Conservation (phyloP, 2,113 vertebrate genomes). For the Verasper variegatus region DNA sequence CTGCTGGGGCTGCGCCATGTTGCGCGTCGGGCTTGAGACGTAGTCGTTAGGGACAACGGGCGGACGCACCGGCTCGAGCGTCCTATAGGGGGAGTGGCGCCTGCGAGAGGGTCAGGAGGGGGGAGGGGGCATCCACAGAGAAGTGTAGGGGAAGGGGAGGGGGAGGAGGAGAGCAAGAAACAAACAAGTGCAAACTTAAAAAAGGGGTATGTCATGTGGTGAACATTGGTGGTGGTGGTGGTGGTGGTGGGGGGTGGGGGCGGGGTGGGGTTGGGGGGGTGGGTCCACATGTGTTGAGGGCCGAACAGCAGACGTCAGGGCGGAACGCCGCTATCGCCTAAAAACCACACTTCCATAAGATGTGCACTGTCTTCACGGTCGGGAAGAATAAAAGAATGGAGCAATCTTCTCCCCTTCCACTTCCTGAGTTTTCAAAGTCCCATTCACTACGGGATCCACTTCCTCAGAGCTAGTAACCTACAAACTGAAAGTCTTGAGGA, state of each 20-base stretch:
- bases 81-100: slow-evolving; percentile 99
- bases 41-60: slow-evolving; percentile 99
- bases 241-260: not conserved
- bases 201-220: slow-evolving; percentile 68
- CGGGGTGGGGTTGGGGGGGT: slow-evolving; percentile 20
- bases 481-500: no score
- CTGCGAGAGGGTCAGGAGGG: slow-evolving; percentile 84
- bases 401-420: no score
- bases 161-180: slow-evolving; percentile 64
- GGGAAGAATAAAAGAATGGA: no score
- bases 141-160: slow-evolving; percentile 43
- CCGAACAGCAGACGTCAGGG: not conserved
- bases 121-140: slow-evolving; percentile 59
- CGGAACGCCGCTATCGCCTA: slow-evolving; percentile 8
- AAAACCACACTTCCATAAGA: slow-evolving; percentile 7
- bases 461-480: no score
- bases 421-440: no score
- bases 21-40: slow-evolving; percentile 97
- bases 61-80: slow-evolving; percentile 97
- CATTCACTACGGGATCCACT: no score
- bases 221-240: no score
- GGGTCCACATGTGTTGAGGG: slow-evolving; percentile 36
- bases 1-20: slow-evolving; percentile 92
- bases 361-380: no score
- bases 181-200: slow-evolving; percentile 80